Evolutionary conservation across 2,113 vertebrate species (phyloP).

Genomic region (Thryonomys swinderianus): DNA sequence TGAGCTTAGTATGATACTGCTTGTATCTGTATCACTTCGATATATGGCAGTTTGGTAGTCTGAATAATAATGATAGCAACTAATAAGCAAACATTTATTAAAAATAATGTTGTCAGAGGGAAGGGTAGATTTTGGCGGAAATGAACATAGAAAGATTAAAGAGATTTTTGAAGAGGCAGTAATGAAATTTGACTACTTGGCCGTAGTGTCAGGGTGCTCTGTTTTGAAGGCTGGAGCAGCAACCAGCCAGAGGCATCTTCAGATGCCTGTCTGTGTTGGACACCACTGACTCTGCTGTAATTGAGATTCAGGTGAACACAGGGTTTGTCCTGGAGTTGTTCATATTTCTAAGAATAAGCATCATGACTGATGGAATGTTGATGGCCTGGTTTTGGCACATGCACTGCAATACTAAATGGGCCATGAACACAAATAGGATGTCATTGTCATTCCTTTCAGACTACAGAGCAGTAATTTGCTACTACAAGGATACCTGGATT

Average conservation of each 20-base stretch:
- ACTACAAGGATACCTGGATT: constrained; percentile 41
- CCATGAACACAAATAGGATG: constrained; percentile 61
- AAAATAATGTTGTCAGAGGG: not conserved
- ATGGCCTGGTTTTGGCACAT: constrained; percentile 34
- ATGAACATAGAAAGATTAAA: not conserved
- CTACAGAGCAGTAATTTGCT: constrained; percentile 48
- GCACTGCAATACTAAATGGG: constrained; percentile 22
- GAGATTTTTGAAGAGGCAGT: not conserved
- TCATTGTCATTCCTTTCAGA: constrained; percentile 69
- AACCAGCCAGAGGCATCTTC: not conserved
- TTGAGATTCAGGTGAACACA: constrained; percentile 17
- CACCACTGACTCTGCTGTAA: not conserved
- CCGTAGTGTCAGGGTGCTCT: not conserved
- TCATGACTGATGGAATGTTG: not conserved
- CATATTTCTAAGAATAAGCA: not conserved
- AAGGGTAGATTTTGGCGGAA: not conserved
- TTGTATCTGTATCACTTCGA: not conserved
- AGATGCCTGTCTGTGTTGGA: not conserved
- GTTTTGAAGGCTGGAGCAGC: not conserved
- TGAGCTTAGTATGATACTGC: not conserved
- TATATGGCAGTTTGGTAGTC: not conserved
- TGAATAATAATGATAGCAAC: not conserved
- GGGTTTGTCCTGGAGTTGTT: not conserved
- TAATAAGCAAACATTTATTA: not conserved
- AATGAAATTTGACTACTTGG: not conserved